Evolutionary conservation across 2,888 invertebrate species (phyloP).

Genomic region (Protophormia terraenovae): DNA sequence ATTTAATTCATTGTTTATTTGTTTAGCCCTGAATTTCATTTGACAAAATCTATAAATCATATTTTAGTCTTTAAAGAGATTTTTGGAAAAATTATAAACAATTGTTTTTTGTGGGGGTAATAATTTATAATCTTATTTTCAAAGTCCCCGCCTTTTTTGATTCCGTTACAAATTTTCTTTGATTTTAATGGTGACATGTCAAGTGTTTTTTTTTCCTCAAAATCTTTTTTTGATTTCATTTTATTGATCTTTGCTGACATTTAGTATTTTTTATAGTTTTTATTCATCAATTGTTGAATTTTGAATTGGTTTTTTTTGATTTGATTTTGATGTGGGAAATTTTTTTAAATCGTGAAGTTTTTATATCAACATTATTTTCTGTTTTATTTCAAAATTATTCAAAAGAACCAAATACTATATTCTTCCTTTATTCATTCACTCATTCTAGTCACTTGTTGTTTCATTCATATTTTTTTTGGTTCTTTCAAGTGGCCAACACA

Average conservation of each 20-base stretch:
- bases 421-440: conserved; percentile 56
- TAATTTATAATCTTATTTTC: conserved; percentile 21
- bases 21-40: neutral
- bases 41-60: conserved; percentile 42
- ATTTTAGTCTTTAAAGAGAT: neutral
- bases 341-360: conserved; percentile 59
- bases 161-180: conserved; percentile 22
- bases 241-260: conserved; percentile 64
- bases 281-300: conserved; percentile 39
- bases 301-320: conserved; percentile 49
- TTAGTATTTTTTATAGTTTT: conserved; percentile 38
- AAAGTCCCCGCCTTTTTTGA: conserved; percentile 18
- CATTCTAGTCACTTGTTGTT: conserved; percentile 23
- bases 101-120: conserved; percentile 1
- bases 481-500: conserved; percentile 75
- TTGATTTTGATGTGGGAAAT: conserved; percentile 75
- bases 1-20: conserved; percentile 21
- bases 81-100: neutral
- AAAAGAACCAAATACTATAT: no score
- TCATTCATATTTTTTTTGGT: neutral
- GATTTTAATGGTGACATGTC: conserved; percentile 41
- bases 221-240: conserved; percentile 6
- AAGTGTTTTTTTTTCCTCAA: conserved; percentile 39
- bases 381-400: conserved; percentile 68
- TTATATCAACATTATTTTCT: conserved; percentile 65